Base-by-base conservation (phyloP, 2,797 vertebrate species). In the Chrosomus eos region DNA sequence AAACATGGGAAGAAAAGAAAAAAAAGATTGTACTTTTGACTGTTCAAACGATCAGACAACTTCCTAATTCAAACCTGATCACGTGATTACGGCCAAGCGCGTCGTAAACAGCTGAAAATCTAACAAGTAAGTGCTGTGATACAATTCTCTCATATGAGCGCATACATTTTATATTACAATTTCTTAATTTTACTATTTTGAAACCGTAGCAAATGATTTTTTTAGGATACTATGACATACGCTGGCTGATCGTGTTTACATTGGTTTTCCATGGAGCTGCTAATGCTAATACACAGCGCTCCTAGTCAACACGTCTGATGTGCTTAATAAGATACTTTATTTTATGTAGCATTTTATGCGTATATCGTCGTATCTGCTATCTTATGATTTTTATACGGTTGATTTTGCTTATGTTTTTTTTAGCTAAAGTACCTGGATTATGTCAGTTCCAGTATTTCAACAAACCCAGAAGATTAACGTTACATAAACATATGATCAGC, bases 271-370 rank as follows among this genome's bases (percentile, higher is more conserved):
- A 18, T 23, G 66, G 64, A 84, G 75, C 74, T 70, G 82, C 75
- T 84, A 84, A 78, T 84, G 82, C 82, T 84, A 84, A 78, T 51
- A 40, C 26, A 19, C 26, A 23, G 31, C 48, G 33, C 51, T 31
- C 36, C 6, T 4, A 19, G 21, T 60, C 53, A 84, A 62, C 64
- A 84, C 36, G 13, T 70, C n/a, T 45, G 21, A 10, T 36, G 3
- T 1, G 33, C 6, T 83, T 26, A 3, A n/a, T 51, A 3, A 48
- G 9, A 13, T 51, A 43, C 16, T 18, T n/a, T 16, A 2, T 70
- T 40, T 64, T 31, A 36, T 33, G 38, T 45, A 64, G 38, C 55
- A 13, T 62, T n/a, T n/a, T 68, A 33, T n/a, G 16, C 1, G 45
- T 67, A 45, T 48, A 80, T 51, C 18, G 28, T 33, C 48, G 40